Conservation (phyloP, 1,140 invertebrate species). For the Ceratina japonica region DNA sequence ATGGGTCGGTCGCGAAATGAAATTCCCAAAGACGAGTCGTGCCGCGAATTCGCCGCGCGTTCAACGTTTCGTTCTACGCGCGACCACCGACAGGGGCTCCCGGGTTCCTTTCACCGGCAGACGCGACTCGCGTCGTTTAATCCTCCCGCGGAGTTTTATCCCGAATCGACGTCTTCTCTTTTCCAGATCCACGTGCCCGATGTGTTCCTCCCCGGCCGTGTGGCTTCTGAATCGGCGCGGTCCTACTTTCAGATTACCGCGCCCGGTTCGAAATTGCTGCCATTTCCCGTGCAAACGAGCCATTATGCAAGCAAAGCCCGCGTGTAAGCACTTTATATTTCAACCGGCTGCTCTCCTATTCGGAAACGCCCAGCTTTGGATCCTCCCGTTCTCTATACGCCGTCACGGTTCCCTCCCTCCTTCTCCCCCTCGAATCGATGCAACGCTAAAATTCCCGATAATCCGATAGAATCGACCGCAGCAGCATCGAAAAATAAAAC, state of each 20-base stretch:
- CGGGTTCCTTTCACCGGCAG: background rate
- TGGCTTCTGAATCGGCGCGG: conserved; percentile 34
- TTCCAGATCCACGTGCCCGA: background rate
- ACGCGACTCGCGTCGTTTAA: background rate
- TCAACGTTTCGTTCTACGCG: background rate
- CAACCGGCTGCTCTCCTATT: conserved; percentile 38
- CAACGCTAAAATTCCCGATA: too few relatives aligned
- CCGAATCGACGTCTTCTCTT: background rate
- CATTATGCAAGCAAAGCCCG: conserved; percentile 45
- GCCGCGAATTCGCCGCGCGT: conserved; percentile 14
- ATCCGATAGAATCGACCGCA: too few relatives aligned
- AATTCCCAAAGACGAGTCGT: conserved; percentile 24
- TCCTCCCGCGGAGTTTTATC: conserved; percentile 7
- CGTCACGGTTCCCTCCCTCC: too few relatives aligned
- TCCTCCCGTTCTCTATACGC: background rate
- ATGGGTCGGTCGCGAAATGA: conserved; percentile 28
- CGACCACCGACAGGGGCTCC: background rate
- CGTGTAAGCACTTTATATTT: conserved; percentile 53
- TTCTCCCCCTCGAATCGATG: too few relatives aligned
- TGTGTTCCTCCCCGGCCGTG: background rate
- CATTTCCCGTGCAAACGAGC: conserved; percentile 52
- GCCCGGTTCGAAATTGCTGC: conserved; percentile 47
- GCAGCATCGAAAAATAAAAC: too few relatives aligned
- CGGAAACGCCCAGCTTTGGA: conserved; percentile 9
- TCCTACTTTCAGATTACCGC: conserved; percentile 52